Evolutionary conservation across 2,113 vertebrate species (phyloP).

Genomic region (Astur gentilis): DNA sequence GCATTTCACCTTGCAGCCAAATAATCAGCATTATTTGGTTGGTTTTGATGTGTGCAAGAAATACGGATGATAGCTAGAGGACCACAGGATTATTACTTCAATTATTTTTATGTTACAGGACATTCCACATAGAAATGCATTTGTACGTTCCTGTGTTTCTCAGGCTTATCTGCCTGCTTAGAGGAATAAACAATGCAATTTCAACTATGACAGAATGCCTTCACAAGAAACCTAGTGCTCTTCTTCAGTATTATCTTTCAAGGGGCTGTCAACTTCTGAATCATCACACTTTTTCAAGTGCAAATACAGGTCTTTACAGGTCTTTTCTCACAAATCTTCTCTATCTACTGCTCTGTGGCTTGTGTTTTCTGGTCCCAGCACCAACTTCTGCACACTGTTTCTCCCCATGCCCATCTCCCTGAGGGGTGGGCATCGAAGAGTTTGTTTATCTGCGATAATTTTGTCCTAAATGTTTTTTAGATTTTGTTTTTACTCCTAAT

Average conservation of each 20-base stretch:
- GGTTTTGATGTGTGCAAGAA: background rate
- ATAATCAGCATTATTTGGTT: background rate
- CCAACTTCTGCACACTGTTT: background rate
- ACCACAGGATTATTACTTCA: background rate
- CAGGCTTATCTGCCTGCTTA: background rate
- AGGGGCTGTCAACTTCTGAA: conserved; percentile 11
- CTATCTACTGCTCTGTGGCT: background rate
- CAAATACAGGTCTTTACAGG: background rate
- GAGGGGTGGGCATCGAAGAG: background rate
- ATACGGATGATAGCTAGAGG: background rate
- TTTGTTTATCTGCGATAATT: background rate
- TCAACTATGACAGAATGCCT: background rate
- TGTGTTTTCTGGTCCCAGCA: background rate
- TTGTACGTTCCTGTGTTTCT: background rate
- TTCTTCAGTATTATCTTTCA: conserved; percentile 4
- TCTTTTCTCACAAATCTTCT: conserved; percentile 1
- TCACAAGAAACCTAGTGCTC: background rate
- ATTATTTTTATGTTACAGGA: background rate
- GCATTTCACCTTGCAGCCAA: background rate
- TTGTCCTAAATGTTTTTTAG: background rate
- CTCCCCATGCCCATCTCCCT: background rate
- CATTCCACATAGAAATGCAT: background rate
- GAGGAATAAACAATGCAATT: background rate
- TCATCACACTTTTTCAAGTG: conserved; percentile 4
- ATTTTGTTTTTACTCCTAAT: background rate